Evolutionary conservation across 2,113 vertebrate species (phyloP).

Genomic region (Chamaea fasciata): DNA sequence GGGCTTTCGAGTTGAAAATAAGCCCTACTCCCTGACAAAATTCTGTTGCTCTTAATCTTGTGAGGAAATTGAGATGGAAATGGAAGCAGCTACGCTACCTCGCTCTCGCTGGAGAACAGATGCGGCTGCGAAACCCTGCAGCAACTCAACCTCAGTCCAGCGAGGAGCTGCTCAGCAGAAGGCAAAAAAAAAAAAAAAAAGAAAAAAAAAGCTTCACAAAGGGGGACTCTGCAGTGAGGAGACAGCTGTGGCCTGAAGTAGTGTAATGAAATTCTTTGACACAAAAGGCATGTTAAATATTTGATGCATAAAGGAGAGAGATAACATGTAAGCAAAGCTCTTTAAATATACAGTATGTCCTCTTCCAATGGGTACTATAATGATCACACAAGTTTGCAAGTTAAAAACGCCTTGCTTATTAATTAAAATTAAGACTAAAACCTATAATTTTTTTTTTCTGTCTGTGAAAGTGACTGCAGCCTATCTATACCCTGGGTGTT

Average conservation of each 20-base stretch:
- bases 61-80: slow-evolving; percentile 41
- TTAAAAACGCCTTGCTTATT: slow-evolving; percentile 75
- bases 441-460: slow-evolving; percentile 53
- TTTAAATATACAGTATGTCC: slow-evolving; percentile 22
- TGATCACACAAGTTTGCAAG: slow-evolving; percentile 78
- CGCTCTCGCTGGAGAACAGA: not conserved
- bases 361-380: slow-evolving; percentile 55
- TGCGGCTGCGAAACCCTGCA: not conserved
- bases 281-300: slow-evolving; percentile 39
- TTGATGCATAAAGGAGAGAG: slow-evolving; percentile 11
- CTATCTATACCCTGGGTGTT: slow-evolving; percentile 99
- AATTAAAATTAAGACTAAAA: slow-evolving; percentile 78
- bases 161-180: slow-evolving; percentile 3
- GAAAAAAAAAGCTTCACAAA: not conserved
- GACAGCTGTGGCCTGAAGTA: slow-evolving; percentile 12
- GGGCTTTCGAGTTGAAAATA: not conserved
- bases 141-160: slow-evolving; percentile 33
- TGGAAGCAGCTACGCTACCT: not conserved
- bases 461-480: slow-evolving; percentile 74
- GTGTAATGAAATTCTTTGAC: slow-evolving; percentile 35
- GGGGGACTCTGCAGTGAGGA: slow-evolving; percentile 1
- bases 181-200: not conserved
- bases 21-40: slow-evolving; percentile 43
- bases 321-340: slow-evolving; percentile 24
- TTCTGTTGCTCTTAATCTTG: slow-evolving; percentile 48